Evolutionary conservation across 1,140 invertebrate species (phyloP).

Genomic region (Brachionus rotundiformis): DNA sequence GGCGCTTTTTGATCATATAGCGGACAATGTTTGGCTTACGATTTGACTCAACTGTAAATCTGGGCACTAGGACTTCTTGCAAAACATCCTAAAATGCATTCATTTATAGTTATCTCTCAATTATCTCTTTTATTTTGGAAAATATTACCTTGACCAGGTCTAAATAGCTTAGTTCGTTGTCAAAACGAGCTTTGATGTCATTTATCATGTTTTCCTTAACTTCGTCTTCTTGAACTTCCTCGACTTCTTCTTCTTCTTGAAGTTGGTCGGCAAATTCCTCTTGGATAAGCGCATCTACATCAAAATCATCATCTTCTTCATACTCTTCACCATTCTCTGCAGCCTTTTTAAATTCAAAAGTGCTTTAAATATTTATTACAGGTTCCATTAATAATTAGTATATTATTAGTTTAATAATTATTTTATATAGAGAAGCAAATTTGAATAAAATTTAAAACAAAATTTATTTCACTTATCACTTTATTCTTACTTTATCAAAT

Average conservation of each 20-base stretch:
- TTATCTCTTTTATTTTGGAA: background rate
- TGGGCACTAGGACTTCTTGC: conserved; percentile 60
- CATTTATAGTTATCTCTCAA: no score
- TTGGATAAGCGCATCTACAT: conserved; percentile 49
- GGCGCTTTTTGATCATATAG: conserved; percentile 60
- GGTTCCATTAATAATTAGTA: no score
- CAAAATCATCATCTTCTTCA: conserved; percentile 51
- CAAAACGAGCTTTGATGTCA: conserved; percentile 55
- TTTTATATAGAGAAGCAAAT: no score
- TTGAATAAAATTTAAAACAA: no score
- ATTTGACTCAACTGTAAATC: conserved; percentile 58
- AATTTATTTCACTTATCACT: no score
- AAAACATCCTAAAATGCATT: no score
- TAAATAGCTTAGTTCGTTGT: conserved; percentile 61
- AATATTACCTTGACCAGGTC: conserved; percentile 59
- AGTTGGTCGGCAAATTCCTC: conserved; percentile 47
- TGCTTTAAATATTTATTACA: background rate
- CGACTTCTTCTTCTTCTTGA: conserved; percentile 63
- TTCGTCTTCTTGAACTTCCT: conserved; percentile 64
- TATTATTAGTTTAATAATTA: no score
- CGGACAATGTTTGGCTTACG: conserved; percentile 62
- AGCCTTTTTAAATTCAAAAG: background rate
- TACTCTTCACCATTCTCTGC: conserved; percentile 36
- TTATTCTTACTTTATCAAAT: no score
- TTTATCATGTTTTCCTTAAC: conserved; percentile 62